Evolutionary conservation across 64 coral and sea anemone species (phyloP).

Genomic region (Montipora foliosa): DNA sequence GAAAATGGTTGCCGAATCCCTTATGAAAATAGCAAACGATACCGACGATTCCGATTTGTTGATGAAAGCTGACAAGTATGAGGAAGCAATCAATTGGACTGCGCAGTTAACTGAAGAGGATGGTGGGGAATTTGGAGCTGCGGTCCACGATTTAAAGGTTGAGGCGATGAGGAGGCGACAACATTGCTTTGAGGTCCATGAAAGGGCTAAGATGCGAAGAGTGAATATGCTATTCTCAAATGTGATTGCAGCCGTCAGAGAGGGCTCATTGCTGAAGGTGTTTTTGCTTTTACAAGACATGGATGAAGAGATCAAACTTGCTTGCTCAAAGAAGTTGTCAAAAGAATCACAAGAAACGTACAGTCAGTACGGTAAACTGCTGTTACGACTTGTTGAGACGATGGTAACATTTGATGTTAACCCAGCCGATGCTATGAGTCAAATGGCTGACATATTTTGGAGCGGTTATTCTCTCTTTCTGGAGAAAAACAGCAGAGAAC

Average conservation of each 20-base stretch:
- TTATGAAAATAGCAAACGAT: slow-evolving; percentile 8
- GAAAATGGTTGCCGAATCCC: slow-evolving; percentile 20
- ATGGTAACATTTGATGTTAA: neutral
- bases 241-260: slow-evolving; percentile 24
- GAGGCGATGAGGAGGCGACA: slow-evolving; percentile 30
- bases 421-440: slow-evolving; percentile 30
- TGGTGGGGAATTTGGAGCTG: no score
- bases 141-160: neutral
- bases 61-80: slow-evolving; percentile 39
- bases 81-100: slow-evolving; percentile 38
- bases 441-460: slow-evolving; percentile 63
- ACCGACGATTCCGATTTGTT: neutral
- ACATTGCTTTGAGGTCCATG: slow-evolving; percentile 16
- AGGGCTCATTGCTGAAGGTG: slow-evolving; percentile 31
- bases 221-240: slow-evolving; percentile 5
- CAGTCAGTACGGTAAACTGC: slow-evolving; percentile 25
- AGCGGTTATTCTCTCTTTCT: slow-evolving; percentile 18
- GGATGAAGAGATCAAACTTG: neutral
- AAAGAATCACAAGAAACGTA: slow-evolving; percentile 19
- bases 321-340: slow-evolving; percentile 21
- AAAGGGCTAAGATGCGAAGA: neutral
- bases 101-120: neutral
- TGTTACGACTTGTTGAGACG: slow-evolving; percentile 34
- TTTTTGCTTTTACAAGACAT: slow-evolving; percentile 4
- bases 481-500: neutral